Conservation (phyloP, 23 tunicate genomes). For the Corella eumyota region DNA sequence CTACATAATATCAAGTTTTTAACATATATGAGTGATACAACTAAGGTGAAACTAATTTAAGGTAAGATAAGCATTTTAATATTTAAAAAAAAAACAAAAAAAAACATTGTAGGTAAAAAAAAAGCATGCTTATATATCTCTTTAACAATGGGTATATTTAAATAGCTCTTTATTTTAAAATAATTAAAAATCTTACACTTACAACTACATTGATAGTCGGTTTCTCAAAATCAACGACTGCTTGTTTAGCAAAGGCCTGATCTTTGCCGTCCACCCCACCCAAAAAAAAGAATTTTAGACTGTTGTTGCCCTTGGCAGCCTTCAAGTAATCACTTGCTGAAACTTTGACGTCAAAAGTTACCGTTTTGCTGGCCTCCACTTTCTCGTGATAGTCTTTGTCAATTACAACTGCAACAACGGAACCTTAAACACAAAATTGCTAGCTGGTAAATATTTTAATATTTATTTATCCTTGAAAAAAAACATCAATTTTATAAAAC, state of each 20-base stretch:
- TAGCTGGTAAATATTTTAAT: neutral
- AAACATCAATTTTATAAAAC: too few species aligned
- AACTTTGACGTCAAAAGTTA: constrained; percentile 13
- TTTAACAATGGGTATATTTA: too few species aligned
- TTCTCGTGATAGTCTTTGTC: constrained; percentile 18
- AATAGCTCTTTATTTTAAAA: too few species aligned
- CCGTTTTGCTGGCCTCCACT: constrained; percentile 22
- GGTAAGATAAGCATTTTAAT: too few species aligned
- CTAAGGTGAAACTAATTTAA: too few species aligned
- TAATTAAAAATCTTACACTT: too few species aligned
- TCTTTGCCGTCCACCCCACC: constrained; percentile 36
- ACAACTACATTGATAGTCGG: constrained; percentile 52
- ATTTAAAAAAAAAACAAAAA: too few species aligned
- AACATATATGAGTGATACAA: too few species aligned
- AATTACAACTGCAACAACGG: constrained; percentile 35
- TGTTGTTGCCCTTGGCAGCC: constrained; percentile 30
- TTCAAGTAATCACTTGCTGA: constrained; percentile 20
- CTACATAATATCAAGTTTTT: neutral
- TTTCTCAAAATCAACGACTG: constrained; percentile 36
- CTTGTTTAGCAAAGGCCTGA: constrained; percentile 35
- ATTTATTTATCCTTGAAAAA: too few species aligned
- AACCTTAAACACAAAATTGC: constrained; percentile 17
- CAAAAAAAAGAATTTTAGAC: constrained; percentile 52
- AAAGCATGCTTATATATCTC: too few species aligned
- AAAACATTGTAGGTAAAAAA: too few species aligned